Evolutionary conservation across 2,888 invertebrate genomes (phyloP).

Genomic region (Hydraecia micacea): DNA sequence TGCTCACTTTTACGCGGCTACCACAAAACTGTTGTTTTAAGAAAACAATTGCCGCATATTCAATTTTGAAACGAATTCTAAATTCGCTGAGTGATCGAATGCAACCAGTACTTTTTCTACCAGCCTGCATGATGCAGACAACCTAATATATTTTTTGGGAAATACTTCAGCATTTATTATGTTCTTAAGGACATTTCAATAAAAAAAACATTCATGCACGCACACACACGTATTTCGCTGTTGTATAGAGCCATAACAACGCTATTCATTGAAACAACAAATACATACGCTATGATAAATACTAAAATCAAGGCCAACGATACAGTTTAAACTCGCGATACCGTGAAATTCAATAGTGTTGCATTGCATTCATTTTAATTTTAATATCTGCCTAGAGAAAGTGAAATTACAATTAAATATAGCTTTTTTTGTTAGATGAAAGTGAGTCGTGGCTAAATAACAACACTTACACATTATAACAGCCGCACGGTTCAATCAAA

Average conservation of each 20-base stretch:
- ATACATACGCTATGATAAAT: constrained; percentile 28
- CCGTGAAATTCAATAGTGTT: constrained; percentile 51
- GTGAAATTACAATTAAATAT: constrained; percentile 43
- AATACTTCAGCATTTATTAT: not conserved
- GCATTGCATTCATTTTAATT: constrained; percentile 60
- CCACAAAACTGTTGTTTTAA: not conserved
- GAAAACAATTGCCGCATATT: not conserved
- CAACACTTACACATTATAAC: not conserved
- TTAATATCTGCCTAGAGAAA: constrained; percentile 56
- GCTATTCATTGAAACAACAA: constrained; percentile 13
- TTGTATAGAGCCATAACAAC: not conserved
- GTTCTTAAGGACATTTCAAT: not conserved
- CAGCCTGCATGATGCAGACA: not conserved
- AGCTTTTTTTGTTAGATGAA: constrained; percentile 29
- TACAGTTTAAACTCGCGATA: constrained; percentile 36
- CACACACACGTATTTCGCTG: not conserved
- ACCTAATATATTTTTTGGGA: not conserved
- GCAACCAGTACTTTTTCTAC: not conserved
- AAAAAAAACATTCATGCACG: not conserved
- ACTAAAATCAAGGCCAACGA: constrained; percentile 50
- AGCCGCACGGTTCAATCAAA: not conserved
- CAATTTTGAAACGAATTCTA: not conserved
- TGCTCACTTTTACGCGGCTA: not conserved
- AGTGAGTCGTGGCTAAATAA: constrained; percentile 12
- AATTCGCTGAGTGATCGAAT: not conserved